A percentile compares a stretch with the other conserved stretches of the same genome.
Conservation (phyloP, 2,797 vertebrate genomes). For the Sebastes trivittatus region DNA sequence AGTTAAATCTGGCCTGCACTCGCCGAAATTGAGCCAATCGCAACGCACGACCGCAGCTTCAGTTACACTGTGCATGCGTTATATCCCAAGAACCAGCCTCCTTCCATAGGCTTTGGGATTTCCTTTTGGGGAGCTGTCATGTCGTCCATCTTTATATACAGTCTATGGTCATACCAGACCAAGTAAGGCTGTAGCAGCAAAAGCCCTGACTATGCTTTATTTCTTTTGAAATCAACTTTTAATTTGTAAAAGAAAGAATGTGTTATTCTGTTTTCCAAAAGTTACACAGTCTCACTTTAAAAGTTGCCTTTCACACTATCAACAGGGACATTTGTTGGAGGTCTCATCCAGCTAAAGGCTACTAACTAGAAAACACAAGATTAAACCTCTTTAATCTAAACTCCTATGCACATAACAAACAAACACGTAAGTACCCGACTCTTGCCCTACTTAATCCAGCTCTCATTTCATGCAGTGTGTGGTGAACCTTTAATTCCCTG, state of each 20-base stretch:
- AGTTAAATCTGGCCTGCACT: too few species aligned
- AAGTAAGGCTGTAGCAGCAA: not conserved
- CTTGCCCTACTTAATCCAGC: not conserved
- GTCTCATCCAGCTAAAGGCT: not conserved
- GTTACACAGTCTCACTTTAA: not conserved
- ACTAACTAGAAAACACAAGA: not conserved
- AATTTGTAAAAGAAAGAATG: not conserved
- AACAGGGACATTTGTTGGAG: not conserved
- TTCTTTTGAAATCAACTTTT: not conserved
- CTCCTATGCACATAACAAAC: not conserved
- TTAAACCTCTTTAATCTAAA: not conserved
- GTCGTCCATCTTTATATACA: not conserved
- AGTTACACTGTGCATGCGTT: too few species aligned
- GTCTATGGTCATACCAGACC: too few species aligned
- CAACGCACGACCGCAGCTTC: too few species aligned
- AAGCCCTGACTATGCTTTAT: not conserved
- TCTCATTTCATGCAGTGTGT: not conserved
- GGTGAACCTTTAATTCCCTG: not conserved
- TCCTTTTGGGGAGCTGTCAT: too few species aligned
- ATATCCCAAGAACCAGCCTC: too few species aligned
- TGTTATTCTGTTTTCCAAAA: not conserved
- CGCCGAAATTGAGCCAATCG: too few species aligned
- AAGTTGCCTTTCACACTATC: not conserved
- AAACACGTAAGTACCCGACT: not conserved
- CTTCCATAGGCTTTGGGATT: too few species aligned